Conservation (phyloP, 2,888 invertebrate species). For the Petrolisthes manimaculis region DNA sequence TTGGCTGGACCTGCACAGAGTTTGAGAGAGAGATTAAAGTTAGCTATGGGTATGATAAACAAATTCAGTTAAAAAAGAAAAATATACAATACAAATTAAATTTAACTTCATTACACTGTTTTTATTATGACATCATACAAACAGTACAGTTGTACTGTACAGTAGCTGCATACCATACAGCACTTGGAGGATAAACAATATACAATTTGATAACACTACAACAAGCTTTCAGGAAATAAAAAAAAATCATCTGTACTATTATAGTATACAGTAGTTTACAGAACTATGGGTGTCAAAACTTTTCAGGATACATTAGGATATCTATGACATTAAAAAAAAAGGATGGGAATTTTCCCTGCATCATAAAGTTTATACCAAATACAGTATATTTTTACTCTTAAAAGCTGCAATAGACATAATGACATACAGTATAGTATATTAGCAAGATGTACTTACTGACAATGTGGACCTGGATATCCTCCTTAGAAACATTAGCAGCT, state of each 20-base stretch:
- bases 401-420: not conserved
- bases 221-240: too few species aligned
- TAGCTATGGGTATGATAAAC: not conserved
- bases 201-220: too few species aligned
- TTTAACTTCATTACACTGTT: too few species aligned
- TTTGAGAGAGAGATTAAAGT: not conserved
- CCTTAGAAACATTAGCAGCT: constrained; percentile 76
- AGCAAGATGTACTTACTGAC: constrained; percentile 71
- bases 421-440: not conserved
- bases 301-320: too few species aligned
- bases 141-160: too few species aligned
- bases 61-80: not conserved
- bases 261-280: too few species aligned
- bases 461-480: constrained; percentile 74
- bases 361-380: not conserved
- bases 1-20: constrained; percentile 82
- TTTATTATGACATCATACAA: too few species aligned
- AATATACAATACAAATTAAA: not conserved
- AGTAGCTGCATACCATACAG: too few species aligned
- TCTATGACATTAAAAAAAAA: too few species aligned
- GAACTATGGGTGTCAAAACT: too few species aligned
- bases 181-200: too few species aligned
- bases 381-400: not conserved
- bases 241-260: too few species aligned
- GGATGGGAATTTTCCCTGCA: not conserved